Base-by-base conservation (phyloP, 2,113 vertebrate genomes). In the Terrapene triunguis region DNA sequence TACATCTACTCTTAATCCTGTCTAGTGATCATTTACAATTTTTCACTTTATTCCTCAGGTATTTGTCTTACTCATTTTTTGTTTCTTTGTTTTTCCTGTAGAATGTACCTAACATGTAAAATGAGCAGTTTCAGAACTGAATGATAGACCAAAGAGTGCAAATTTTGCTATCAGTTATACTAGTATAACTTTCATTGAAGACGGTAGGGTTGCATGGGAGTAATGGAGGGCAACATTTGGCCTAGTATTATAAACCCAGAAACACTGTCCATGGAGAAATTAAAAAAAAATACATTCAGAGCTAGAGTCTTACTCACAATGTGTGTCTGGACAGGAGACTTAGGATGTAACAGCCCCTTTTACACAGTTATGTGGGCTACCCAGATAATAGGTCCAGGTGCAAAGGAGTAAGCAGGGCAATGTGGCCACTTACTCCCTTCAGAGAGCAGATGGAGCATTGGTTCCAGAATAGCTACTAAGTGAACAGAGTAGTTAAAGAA, bases 21-120 rank as follows among this genome's bases (percentile, higher is more conserved):
- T 0, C 35, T 78, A 55, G 65, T 0, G 1, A 51, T 50, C 21
- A 29, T 44, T 84, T 80, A 5, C 21, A 6, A 6, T 54, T 84
- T 62, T 92, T 14, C 48, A 11, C 10, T 50, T 86, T 10, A 9
- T 25, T 14, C 74, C 42, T 44, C 74, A 8, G 24, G 27, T 78
- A 42, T 78, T 47, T 78, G 4, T 47, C 24, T 78, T 47, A 12
- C 4, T 72, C 17, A 5, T 4, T 14, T 78, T 16, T 78, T 78
- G 38, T 78, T 29, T 78, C 22, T 25, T 44, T 78, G 4, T 6
- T 76, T 25, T 47, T 47, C 24, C 13, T 47, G 42, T 44, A 8
- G 42, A 78, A 47, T 47, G 12, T 25, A 47, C 74, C 74, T 78
- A 29, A 47, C 22, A 25, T 27, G 27, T 78, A 78, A 47, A 44